These are phyloP conservation scores for Tanaodytes sp. DNA, from an alignment of 2,888 invertebrate genomes.

Conservation along the genomic window DNA sequence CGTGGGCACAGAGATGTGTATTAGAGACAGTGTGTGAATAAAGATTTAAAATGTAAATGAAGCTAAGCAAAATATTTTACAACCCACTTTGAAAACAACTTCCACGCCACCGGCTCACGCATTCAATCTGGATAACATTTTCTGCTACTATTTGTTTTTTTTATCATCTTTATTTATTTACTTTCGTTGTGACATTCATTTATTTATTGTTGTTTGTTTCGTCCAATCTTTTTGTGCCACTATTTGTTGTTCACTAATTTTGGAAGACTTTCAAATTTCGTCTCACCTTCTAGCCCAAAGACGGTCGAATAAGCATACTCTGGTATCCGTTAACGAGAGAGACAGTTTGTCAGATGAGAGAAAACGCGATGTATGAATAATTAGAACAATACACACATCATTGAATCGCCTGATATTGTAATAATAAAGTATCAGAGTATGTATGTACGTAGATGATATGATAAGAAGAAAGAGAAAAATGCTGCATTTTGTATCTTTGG, in stretches of 20 bases:
- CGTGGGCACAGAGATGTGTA: constrained; percentile 64
- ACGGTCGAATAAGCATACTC: constrained; percentile 9
- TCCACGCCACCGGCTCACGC: constrained; percentile 41
- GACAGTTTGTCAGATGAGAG: constrained; percentile 5
- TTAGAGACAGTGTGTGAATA: constrained; percentile 73
- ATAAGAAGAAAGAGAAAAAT: no score
- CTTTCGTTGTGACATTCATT: constrained; percentile 12
- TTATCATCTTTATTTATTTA: constrained; percentile 1
- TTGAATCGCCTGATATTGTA: constrained; percentile 34
- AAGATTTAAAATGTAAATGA: constrained; percentile 70
- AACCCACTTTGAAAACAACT: constrained; percentile 31
- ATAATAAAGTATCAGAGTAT: constrained; percentile 15
- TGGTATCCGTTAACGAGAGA: constrained; percentile 33
- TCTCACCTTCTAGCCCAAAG: no score
- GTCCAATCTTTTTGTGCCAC: no score
- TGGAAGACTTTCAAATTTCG: no score
- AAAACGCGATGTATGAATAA: constrained; percentile 10
- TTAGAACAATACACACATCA: constrained; percentile 41
- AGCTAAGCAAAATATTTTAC: constrained; percentile 61
- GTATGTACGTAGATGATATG: constrained; percentile 11
- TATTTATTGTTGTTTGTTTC: constrained; percentile 15
- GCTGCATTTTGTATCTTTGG: constrained; percentile 7
- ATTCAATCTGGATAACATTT: no score
- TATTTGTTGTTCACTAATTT: no score
- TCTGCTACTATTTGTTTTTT: neutral